A percentile compares a stretch with the other conserved stretches of the same genome.
Evolutionary conservation across 1,140 invertebrate genomes (phyloP).

Genomic region (Drosophila hydei): DNA sequence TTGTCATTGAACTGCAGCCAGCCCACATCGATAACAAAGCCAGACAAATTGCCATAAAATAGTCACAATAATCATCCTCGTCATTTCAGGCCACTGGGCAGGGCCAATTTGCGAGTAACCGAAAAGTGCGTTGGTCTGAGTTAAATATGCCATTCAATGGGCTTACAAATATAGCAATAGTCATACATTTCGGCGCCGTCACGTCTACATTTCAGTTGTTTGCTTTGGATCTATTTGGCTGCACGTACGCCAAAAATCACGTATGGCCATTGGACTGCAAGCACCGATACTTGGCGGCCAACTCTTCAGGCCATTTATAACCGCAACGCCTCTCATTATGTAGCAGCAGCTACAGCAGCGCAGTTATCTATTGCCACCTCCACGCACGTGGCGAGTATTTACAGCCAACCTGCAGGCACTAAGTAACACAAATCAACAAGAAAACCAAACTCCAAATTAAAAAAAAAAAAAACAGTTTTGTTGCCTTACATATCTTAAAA

Average conservation of each 20-base stretch:
- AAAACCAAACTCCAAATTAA: background rate
- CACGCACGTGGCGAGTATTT: slow-evolving; percentile 49
- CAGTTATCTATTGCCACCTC: slow-evolving; percentile 58
- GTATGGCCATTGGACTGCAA: slow-evolving; percentile 48
- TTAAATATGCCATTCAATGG: slow-evolving; percentile 40
- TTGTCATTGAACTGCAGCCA: slow-evolving; percentile 53
- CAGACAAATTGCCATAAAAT: slow-evolving; percentile 72
- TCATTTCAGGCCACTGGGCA: slow-evolving; percentile 64
- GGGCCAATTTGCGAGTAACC: slow-evolving; percentile 16
- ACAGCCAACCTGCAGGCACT: slow-evolving; percentile 22
- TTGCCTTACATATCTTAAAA: background rate
- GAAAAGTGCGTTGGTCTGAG: slow-evolving; percentile 17
- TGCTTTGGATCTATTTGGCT: slow-evolving; percentile 38
- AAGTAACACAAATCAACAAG: slow-evolving; percentile 4
- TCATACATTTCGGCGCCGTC: slow-evolving; percentile 45
- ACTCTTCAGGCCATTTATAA: slow-evolving; percentile 66
- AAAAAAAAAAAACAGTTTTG: background rate
- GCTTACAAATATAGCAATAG: slow-evolving; percentile 62
- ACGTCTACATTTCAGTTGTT: slow-evolving; percentile 45
- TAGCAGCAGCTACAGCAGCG: slow-evolving; percentile 31
- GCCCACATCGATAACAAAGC: slow-evolving; percentile 8
- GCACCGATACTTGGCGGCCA: slow-evolving; percentile 15
- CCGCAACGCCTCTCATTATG: slow-evolving; percentile 39
- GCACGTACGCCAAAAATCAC: slow-evolving; percentile 46
- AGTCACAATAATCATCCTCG: slow-evolving; percentile 58